Conservation (phyloP, 1,140 invertebrate species). For the Meloidogyne floridensis region DNA sequence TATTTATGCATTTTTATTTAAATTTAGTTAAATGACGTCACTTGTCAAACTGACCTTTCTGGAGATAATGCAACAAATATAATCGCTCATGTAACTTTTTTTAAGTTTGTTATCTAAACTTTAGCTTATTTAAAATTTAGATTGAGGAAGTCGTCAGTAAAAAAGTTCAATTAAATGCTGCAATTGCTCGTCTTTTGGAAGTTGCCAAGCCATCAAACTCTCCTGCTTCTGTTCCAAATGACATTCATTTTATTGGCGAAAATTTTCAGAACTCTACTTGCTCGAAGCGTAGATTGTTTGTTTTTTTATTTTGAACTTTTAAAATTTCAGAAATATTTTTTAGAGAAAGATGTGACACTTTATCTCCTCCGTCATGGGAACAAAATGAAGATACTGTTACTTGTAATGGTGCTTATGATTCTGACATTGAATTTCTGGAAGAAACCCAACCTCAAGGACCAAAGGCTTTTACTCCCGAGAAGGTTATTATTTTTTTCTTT, state of each 20-base stretch:
- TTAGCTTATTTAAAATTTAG: not conserved
- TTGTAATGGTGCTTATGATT: not conserved
- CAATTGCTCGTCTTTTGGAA: not conserved
- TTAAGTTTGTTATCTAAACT: not conserved
- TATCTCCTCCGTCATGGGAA: not conserved
- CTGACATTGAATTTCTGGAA: not conserved
- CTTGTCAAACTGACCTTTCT: not conserved
- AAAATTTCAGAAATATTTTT: not conserved
- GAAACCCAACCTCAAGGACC: not conserved
- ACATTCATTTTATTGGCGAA: not conserved
- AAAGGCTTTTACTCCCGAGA: not conserved
- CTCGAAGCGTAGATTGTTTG: not conserved
- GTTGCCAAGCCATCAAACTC: not conserved
- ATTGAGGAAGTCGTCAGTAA: not conserved
- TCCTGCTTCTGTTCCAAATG: not conserved
- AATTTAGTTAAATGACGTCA: not conserved
- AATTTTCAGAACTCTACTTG: not conserved
- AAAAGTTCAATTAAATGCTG: not conserved
- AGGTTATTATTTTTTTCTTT: not conserved
- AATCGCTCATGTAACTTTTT: conserved; percentile 1
- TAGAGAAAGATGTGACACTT: not conserved
- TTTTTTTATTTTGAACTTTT: not conserved
- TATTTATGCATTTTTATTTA: not conserved
- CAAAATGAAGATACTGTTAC: not conserved
- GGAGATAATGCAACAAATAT: not conserved